Base-by-base conservation (phyloP, 2,113 vertebrate genomes). In the Psilopsiagon aurifrons region DNA sequence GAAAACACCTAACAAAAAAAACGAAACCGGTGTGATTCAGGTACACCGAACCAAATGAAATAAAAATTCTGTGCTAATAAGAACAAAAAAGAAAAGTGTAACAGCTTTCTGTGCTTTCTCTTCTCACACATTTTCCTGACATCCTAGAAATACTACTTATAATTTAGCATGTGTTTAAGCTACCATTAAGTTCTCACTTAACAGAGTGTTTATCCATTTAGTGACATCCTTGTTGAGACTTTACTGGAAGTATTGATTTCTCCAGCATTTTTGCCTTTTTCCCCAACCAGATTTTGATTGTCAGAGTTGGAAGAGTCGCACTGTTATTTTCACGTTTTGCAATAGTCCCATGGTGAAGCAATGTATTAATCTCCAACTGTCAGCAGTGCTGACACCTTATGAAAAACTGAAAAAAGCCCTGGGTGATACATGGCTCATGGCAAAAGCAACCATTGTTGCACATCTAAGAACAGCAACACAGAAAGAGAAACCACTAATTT, bases 381-480 rank as follows among this genome's bases (percentile, higher is more conserved):
- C 92, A 95, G 80, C 87, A 82, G 79, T 52, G 70, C 27, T 95
- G 92, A 90, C 79, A 83, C 17, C 52, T 92, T 62, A 94, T 83
- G 75, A 94, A 86, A 94, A 95, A 96, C 13, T 93, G 44, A 88
- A 83, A 86, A 69, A 62, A 52, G 2, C 20, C 29, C 19, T 43
- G 33, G 63, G 35, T 78, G 78, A 89, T 93, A 46, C 29, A 68
- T 23, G 18, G 69, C 66, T 59, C 74, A n/a, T 6, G 3, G 33
- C 55, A 59, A 59, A 59, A 59, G 55, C 19, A 57, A 23, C 33
- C n/a, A 59, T n/a, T 6, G 9, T 59, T 59, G 33, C 20, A n/a
- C 55, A 59, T 33, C 49, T 68, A 83, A 83, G 57, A 85, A 75
- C 18, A 29, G 22, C 31, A 79, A 66, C 17, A 43, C 6, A 23